Evolutionary conservation across 2,888 invertebrate genomes (phyloP).

Genomic region (Odontomyia ornata): DNA sequence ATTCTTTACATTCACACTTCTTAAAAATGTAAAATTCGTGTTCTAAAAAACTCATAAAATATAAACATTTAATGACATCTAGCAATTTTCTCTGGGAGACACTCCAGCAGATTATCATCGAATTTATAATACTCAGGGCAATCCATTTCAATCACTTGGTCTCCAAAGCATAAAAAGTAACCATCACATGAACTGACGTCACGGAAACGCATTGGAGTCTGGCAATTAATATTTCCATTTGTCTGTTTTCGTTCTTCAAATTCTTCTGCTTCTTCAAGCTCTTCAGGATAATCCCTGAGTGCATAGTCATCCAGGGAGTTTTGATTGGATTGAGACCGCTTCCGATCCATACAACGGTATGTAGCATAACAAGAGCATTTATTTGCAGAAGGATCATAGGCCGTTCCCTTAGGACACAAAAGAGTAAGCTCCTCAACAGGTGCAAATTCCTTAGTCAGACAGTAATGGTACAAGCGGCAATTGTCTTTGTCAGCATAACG

Average conservation of each 20-base stretch:
- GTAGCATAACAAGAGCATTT: constrained; percentile 49
- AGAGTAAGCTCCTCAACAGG: constrained; percentile 51
- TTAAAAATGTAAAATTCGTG: too few relatives aligned
- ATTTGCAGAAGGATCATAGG: constrained; percentile 48
- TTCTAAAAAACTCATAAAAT: too few relatives aligned
- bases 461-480: constrained; percentile 51
- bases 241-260: not conserved
- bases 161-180: constrained; percentile 51
- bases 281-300: not conserved
- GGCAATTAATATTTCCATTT: constrained; percentile 40
- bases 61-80: constrained; percentile 47
- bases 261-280: not conserved
- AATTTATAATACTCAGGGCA: constrained; percentile 53
- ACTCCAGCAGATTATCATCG: constrained; percentile 51
- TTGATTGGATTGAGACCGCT: not conserved
- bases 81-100: constrained; percentile 51
- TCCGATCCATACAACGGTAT: constrained; percentile 42
- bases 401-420: constrained; percentile 49
- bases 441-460: constrained; percentile 47
- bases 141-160: constrained; percentile 51
- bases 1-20: too few relatives aligned
- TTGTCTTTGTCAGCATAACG: constrained; percentile 51
- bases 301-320: not conserved
- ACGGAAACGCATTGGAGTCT: constrained; percentile 50
- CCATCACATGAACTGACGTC: constrained; percentile 49